Conservation (phyloP, 2,113 vertebrate genomes). For the Pygoscelis antarcticus region DNA sequence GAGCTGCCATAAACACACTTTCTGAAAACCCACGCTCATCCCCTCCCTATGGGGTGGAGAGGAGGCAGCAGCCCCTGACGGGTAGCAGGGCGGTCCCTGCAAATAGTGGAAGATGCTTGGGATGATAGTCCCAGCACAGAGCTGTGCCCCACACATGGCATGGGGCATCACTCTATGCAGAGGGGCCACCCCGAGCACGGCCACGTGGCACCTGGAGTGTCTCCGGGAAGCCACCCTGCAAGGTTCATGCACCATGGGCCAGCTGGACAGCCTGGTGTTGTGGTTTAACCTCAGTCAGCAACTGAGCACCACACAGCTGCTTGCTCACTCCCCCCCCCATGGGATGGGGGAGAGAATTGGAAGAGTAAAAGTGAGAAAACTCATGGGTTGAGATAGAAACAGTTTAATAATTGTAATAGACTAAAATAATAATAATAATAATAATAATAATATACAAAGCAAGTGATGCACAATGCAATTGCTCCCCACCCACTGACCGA, state of each 20-base stretch:
- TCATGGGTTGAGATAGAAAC: too few relatives aligned
- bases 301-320: too few relatives aligned
- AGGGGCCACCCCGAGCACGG: neutral
- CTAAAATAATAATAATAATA: too few relatives aligned
- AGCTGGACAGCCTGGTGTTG: neutral
- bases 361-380: too few relatives aligned
- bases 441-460: too few relatives aligned
- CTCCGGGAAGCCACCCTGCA: neutral
- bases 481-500: too few relatives aligned
- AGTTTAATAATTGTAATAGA: too few relatives aligned
- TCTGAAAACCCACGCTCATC: neutral
- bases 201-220: rapidly evolving
- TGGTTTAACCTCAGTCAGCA: too few relatives aligned
- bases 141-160: too few relatives aligned
- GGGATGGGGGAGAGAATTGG: too few relatives aligned
- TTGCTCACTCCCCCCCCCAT: too few relatives aligned
- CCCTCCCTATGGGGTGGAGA: neutral
- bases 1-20: neutral
- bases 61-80: rapidly evolving
- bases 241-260: neutral
- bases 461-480: too few relatives aligned
- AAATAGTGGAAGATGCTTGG: neutral
- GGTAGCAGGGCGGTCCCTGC: neutral
- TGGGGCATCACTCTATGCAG: neutral
- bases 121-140: neutral